Evolutionary conservation across 2,113 vertebrate species (phyloP).

Genomic region (Panthera leo): DNA sequence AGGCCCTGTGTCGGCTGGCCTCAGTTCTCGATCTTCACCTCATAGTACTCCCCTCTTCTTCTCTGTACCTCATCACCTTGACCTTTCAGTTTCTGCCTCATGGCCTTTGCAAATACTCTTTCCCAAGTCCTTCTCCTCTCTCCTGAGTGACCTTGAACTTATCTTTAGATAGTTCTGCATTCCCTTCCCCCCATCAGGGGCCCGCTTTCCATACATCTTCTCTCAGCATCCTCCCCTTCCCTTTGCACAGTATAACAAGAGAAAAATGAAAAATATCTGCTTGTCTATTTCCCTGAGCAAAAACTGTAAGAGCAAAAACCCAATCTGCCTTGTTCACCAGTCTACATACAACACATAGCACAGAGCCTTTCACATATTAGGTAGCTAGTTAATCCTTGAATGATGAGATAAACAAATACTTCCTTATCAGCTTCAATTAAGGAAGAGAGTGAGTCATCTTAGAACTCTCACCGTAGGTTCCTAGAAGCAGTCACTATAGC

Average conservation of each 20-base stretch:
- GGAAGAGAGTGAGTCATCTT: not conserved
- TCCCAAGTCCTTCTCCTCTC: not conserved
- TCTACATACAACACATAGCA: not conserved
- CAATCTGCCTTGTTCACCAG: not conserved
- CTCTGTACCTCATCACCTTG: not conserved
- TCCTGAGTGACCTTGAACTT: not conserved
- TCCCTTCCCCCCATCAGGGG: fast-evolving
- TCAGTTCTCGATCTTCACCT: not conserved
- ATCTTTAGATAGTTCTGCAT: not conserved
- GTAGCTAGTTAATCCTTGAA: not conserved
- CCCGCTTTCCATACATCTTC: not conserved
- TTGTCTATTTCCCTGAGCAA: not conserved
- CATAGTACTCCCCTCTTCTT: not conserved
- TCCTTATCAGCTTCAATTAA: not conserved
- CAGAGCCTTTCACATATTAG: not conserved
- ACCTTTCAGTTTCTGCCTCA: not conserved
- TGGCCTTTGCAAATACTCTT: not conserved
- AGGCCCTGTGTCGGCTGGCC: not conserved
- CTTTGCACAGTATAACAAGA: not conserved
- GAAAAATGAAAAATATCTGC: not conserved
- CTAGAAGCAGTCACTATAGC: not conserved
- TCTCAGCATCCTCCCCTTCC: not conserved
- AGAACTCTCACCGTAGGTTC: not conserved
- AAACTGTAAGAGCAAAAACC: not conserved
- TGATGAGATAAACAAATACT: not conserved